Conservation (phyloP, 2,797 vertebrate species). For the Antrozous pallidus region DNA sequence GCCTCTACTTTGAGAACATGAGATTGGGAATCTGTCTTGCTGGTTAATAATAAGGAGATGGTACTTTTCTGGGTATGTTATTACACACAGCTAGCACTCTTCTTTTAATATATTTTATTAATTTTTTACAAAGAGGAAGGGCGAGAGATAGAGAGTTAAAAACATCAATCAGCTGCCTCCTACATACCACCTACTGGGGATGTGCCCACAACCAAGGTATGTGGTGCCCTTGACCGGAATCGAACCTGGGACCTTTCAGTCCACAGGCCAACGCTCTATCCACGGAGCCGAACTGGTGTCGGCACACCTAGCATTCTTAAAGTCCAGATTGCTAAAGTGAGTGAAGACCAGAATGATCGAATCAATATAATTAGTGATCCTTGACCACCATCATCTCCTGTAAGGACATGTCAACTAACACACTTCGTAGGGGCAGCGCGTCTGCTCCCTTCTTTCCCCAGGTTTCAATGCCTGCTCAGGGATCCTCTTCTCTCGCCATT, state of each 20-base stretch:
- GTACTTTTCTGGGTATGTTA: slow-evolving; percentile 24
- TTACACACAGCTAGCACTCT: neutral
- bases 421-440: neutral
- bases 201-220: too few species aligned
- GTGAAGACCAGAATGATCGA: slow-evolving; percentile 23
- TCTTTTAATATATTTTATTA: too few species aligned
- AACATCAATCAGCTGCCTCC: too few species aligned
- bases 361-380: neutral
- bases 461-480: neutral
- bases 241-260: too few species aligned
- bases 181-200: too few species aligned
- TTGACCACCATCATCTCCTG: neutral
- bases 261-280: too few species aligned
- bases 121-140: too few species aligned
- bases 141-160: too few species aligned
- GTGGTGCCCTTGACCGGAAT: too few species aligned
- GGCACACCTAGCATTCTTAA: neutral
- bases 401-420: neutral
- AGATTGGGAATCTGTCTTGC: neutral
- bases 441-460: neutral
- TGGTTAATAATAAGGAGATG: slow-evolving; percentile 2
- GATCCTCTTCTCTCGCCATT: neutral
- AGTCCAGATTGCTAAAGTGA: neutral
- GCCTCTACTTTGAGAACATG: neutral
- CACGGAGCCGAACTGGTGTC: too few species aligned